Percentiles rank a stretch among this genome's conserved stretches.
These are phyloP conservation scores for Ctenodactylus gundi DNA, from an alignment of 2,113 vertebrate species.

Conservation along the genomic window DNA sequence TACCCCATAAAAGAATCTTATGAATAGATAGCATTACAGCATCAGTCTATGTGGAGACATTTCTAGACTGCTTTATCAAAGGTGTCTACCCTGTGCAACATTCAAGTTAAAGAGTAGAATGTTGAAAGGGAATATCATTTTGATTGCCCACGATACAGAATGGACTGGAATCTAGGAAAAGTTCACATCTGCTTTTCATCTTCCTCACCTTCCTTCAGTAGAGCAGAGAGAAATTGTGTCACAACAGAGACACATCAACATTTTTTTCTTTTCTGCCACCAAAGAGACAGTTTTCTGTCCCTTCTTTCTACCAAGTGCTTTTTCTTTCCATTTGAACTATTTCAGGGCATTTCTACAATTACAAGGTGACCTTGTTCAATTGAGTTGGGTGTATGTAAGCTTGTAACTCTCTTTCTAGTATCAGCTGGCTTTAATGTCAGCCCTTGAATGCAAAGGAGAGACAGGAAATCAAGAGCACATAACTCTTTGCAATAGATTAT, in stretches of 20 bases:
- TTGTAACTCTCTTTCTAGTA: not conserved
- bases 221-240: not conserved
- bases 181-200: not conserved
- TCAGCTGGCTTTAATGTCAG: not conserved
- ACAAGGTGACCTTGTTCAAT: not conserved
- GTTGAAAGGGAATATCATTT: not conserved
- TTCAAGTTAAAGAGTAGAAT: not conserved
- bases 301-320: not conserved
- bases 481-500: not conserved
- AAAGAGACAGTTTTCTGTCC: not conserved
- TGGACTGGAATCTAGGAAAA: not conserved
- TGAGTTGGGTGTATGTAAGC: not conserved
- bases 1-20: too few species aligned
- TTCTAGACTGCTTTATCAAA: too few species aligned
- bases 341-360: not conserved
- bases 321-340: not conserved
- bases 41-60: too few species aligned
- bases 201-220: not conserved
- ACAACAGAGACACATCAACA: not conserved
- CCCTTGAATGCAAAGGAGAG: not conserved
- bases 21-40: too few species aligned
- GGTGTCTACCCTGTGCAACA: too few species aligned
- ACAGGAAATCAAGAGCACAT: not conserved
- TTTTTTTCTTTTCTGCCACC: not conserved
- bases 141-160: not conserved